phyloP scores from a whole-genome alignment of 2,113 vertebrate genomes.

The Pipra filicauda region DNA sequence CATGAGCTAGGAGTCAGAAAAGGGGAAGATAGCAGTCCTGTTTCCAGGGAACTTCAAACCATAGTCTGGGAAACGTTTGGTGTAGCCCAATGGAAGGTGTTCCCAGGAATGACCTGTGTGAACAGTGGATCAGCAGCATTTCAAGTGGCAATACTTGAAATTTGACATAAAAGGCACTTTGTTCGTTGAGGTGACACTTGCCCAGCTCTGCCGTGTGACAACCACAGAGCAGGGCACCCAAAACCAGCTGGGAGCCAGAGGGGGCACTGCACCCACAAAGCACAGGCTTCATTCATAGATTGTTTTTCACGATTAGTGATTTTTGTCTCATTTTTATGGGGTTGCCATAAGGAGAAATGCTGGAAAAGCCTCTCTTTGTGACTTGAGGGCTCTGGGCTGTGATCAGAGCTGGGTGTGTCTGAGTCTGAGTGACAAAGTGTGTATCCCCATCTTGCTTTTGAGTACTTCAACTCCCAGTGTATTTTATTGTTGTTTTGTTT shows the following conservation, averaged over 20 bases:
- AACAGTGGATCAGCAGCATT: background rate
- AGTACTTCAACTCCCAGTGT: background rate
- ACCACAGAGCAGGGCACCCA: background rate
- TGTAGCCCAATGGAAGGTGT: background rate
- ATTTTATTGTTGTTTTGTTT: no score
- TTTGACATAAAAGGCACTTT: background rate
- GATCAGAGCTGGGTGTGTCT: background rate
- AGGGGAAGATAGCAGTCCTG: background rate
- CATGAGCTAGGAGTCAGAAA: background rate
- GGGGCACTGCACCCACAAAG: background rate
- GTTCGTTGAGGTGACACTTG: background rate
- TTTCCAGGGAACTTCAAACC: background rate
- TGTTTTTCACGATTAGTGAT: background rate
- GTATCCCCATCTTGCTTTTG: background rate
- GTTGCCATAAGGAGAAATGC: background rate
- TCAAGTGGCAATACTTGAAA: background rate
- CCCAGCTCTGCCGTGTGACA: background rate
- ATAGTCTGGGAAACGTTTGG: rapidly evolving
- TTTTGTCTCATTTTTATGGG: background rate
- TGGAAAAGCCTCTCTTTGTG: background rate
- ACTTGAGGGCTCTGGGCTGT: background rate
- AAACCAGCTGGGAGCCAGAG: background rate
- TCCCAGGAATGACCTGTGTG: background rate
- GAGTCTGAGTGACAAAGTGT: background rate
- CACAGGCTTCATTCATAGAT: background rate